Base-by-base conservation (phyloP, 2,888 invertebrate species). In the Liposcelis brunnea region DNA sequence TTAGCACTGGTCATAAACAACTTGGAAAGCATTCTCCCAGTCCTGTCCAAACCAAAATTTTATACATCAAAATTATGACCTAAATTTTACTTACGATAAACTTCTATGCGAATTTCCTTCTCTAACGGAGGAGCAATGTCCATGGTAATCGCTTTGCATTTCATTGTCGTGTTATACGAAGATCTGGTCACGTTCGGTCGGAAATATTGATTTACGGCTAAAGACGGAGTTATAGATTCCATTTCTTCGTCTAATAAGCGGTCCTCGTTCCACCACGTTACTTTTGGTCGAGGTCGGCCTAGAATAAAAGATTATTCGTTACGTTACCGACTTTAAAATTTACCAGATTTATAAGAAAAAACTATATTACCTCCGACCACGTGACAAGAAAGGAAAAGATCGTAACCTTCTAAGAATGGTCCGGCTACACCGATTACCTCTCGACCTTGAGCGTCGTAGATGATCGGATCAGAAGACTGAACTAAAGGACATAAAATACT, bases 401-500 rank as follows among this genome's bases (percentile, higher is more conserved):
- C 80, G 58, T 82, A 81, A 44, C 85, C 87, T 65, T 90, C 87
- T 54, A 84, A 71, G 61, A 86, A 89, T 11, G 87, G 87, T 44
- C 89, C 87, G 19, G 84, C 83, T 47, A 74, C 68, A 44, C 77
- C 76, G 48, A 75, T 70, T 54, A 89, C 78, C 65, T 85, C 84
- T 53, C 75, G 72, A 46, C 86, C 86, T 61, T 82, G 78, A 46
- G 78, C 78, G 63, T 86, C 83, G 61, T 84, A 83, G 64, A 89
- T 82, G 57, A 79, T 72, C 46, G 85, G 85, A 50, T 73, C 71
- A 56, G 79, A 77, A 49, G 87, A 85, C 52, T 82, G 80, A 56
- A 81, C 89, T 89, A 69, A 47, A 65, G 67, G 50, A 55, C 56
- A 56, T 52, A 50, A 57, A 54, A 51, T n/a, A n/a, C 47, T n/a